Conservation (phyloP, 2,113 vertebrate species). For the Drymodes brunneopygia region DNA sequence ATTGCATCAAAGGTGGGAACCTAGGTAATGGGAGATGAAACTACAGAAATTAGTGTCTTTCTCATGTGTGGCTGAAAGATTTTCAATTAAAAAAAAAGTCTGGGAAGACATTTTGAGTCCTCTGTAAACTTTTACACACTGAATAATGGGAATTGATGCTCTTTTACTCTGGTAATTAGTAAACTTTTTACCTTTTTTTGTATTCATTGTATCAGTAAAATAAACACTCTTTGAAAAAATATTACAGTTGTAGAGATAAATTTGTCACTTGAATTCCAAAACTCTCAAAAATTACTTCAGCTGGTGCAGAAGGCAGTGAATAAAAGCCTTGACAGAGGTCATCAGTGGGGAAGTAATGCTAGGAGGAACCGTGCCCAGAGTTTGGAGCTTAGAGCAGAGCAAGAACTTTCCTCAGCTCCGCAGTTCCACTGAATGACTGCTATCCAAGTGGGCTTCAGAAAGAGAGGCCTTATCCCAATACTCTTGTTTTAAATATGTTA, state of each 20-base stretch:
- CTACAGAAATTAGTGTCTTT: neutral
- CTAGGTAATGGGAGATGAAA: neutral
- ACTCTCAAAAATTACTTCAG: neutral
- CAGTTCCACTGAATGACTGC: neutral
- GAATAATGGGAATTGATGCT: neutral
- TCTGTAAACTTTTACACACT: neutral
- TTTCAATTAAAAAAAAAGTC: neutral
- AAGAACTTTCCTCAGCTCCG: neutral
- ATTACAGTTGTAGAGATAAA: neutral
- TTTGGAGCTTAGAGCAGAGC: neutral
- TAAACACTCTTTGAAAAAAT: neutral
- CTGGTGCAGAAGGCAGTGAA: neutral
- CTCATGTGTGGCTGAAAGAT: neutral
- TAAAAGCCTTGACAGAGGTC: neutral
- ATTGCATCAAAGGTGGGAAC: neutral
- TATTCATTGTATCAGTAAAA: neutral
- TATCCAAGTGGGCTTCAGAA: neutral
- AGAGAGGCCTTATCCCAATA: neutral
- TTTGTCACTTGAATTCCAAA: neutral
- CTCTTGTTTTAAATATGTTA: neutral
- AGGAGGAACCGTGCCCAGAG: neutral
- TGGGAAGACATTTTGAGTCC: neutral
- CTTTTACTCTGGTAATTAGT: neutral
- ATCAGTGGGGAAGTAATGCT: neutral
- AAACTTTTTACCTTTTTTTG: neutral